These are phyloP conservation scores for Physella acuta DNA, from an alignment of 1,140 invertebrate genomes.

Conservation along the genomic window DNA sequence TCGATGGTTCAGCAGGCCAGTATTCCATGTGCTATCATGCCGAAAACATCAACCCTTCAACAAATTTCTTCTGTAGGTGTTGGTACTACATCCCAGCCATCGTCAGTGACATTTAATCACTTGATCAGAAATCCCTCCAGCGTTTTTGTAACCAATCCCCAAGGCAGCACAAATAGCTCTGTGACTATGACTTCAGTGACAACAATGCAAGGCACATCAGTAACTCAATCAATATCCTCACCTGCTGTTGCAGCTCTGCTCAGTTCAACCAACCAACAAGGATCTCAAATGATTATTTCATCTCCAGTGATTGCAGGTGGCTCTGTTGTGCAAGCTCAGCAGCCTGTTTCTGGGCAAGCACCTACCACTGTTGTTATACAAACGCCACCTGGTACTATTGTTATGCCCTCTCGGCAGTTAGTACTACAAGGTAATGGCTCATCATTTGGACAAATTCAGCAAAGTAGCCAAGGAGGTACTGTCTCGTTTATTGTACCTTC, in stretches of 20 bases:
- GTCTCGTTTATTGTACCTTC: slow-evolving; percentile 25
- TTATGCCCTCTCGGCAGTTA: slow-evolving; percentile 21
- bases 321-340: not conserved
- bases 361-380: slow-evolving; percentile 24
- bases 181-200: not conserved
- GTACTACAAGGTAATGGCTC: slow-evolving; percentile 17
- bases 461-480: slow-evolving; percentile 13
- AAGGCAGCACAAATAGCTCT: slow-evolving; percentile 17
- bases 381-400: slow-evolving; percentile 20
- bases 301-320: slow-evolving; percentile 6
- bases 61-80: no score
- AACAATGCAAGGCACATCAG: not conserved
- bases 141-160: slow-evolving; percentile 9
- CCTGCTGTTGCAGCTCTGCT: slow-evolving; percentile 22
- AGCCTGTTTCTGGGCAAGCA: slow-evolving; percentile 1
- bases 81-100: no score
- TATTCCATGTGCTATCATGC: slow-evolving; percentile 13
- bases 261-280: slow-evolving; percentile 7
- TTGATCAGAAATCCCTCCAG: slow-evolving; percentile 17
- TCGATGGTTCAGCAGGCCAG: not conserved
- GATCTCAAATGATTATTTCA: slow-evolving; percentile 22
- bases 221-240: slow-evolving; percentile 19
- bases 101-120: slow-evolving; percentile 3
- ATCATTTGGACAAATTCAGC: slow-evolving; percentile 13
- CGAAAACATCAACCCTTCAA: not conserved